phyloP scores from a whole-genome alignment of 2,113 vertebrate species.

The Lophotis ruficrista region DNA sequence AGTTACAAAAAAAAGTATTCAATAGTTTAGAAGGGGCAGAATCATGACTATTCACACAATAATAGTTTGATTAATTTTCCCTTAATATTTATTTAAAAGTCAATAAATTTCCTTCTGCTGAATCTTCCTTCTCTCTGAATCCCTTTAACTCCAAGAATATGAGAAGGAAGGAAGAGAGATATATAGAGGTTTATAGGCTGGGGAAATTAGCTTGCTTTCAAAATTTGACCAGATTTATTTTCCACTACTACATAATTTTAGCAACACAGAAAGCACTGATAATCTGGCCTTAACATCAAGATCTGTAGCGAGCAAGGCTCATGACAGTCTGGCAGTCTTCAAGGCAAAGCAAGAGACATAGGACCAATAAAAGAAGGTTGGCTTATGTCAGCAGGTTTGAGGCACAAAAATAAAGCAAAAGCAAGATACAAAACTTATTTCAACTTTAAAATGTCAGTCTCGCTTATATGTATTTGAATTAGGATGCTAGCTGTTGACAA shows the following conservation, averaged over 20 bases:
- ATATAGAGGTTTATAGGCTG: not conserved
- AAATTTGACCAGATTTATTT: not conserved
- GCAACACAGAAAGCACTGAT: not conserved
- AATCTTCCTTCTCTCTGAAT: constrained; percentile 15
- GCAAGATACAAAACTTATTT: not conserved
- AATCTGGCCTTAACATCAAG: not conserved
- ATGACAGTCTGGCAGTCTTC: not conserved
- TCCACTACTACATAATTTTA: not conserved
- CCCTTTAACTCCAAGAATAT: constrained; percentile 29
- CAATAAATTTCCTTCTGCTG: not conserved
- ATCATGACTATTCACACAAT: not conserved
- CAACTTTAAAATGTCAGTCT: not conserved
- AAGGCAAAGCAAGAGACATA: not conserved
- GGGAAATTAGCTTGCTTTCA: not conserved
- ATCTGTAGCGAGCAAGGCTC: not conserved
- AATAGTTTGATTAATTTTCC: not conserved
- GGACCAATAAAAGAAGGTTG: not conserved
- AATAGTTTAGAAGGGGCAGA: not conserved
- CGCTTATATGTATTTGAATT: not conserved
- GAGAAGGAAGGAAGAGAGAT: not conserved
- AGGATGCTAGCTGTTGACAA: not conserved
- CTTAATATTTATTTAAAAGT: not conserved
- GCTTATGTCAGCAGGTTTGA: not conserved
- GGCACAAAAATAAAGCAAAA: not conserved
- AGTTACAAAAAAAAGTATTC: not conserved